These are phyloP conservation scores for Cyphomyrmex costatus DNA, from an alignment of 1,140 invertebrate species.

Conservation along the genomic window DNA sequence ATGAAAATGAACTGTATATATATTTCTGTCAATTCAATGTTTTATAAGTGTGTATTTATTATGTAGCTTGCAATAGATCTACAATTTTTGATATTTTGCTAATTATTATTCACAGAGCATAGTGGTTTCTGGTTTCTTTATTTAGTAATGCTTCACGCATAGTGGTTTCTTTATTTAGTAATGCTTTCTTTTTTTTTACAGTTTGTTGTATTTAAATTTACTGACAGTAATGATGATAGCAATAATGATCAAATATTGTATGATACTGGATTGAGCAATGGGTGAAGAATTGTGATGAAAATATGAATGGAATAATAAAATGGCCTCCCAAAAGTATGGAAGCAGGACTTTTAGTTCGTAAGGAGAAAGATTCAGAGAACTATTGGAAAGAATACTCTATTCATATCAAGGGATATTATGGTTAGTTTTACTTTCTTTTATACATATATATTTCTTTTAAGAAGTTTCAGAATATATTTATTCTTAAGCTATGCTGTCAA, in stretches of 20 bases:
- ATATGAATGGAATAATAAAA: slow-evolving; percentile 4
- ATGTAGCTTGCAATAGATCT: too few species aligned
- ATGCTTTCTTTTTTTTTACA: not conserved
- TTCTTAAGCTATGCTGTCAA: not conserved
- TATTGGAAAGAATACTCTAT: not conserved
- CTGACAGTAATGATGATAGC: not conserved
- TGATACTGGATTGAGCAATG: not conserved
- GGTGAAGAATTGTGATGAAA: not conserved
- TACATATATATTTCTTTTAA: not conserved
- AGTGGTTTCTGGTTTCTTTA: too few species aligned
- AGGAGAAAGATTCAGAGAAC: not conserved
- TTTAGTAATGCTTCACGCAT: too few species aligned
- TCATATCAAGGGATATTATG: not conserved
- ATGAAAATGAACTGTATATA: too few species aligned
- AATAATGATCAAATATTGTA: not conserved
- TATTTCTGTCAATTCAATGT: too few species aligned
- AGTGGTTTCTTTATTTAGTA: not conserved
- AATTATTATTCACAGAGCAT: too few species aligned
- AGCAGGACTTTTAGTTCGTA: not conserved
- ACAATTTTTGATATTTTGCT: too few species aligned
- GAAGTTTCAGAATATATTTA: not conserved
- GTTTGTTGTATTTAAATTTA: not conserved
- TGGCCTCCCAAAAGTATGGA: not conserved
- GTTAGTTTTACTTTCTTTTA: not conserved
- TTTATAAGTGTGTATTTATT: too few species aligned